A percentile compares a stretch with the other conserved stretches of the same genome.
phyloP scores from a whole-genome alignment of 2,797 vertebrate species.

The Malurus leucopterus region DNA sequence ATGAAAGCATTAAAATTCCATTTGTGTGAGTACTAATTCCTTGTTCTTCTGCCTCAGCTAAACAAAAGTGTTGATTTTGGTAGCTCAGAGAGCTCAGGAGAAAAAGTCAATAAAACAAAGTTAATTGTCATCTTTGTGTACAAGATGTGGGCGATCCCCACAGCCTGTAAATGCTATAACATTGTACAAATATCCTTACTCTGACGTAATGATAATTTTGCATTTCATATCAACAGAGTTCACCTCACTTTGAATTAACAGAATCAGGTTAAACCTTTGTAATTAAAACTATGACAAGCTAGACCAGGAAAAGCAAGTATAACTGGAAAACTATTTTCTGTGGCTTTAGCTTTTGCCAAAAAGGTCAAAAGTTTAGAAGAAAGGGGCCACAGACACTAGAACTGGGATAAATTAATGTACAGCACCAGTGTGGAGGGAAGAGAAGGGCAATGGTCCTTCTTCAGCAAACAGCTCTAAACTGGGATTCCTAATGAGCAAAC shows the following conservation, averaged over 20 bases:
- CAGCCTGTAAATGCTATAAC: background rate
- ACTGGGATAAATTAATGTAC: background rate
- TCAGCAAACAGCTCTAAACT: background rate
- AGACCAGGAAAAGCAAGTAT: background rate
- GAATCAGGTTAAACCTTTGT: background rate
- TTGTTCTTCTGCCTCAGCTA: background rate
- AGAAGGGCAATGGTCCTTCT: background rate
- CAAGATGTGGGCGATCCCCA: background rate
- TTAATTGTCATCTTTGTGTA: background rate
- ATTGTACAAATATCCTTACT: background rate
- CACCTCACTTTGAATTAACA: background rate
- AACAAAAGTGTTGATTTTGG: background rate
- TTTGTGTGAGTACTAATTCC: background rate
- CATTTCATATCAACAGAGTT: background rate
- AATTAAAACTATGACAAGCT: background rate
- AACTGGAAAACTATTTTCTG: background rate
- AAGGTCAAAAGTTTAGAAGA: background rate
- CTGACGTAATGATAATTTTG: background rate
- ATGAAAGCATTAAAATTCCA: background rate
- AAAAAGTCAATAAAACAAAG: background rate
- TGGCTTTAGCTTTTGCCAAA: background rate
- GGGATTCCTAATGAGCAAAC: background rate
- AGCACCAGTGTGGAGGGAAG: background rate
- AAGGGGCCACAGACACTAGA: background rate
- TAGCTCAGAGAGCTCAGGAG: background rate